Percentiles rank a stretch among this genome's conserved stretches.
Evolutionary conservation across 2,888 invertebrate species (phyloP).

Genomic region (Calameuta idolon): DNA sequence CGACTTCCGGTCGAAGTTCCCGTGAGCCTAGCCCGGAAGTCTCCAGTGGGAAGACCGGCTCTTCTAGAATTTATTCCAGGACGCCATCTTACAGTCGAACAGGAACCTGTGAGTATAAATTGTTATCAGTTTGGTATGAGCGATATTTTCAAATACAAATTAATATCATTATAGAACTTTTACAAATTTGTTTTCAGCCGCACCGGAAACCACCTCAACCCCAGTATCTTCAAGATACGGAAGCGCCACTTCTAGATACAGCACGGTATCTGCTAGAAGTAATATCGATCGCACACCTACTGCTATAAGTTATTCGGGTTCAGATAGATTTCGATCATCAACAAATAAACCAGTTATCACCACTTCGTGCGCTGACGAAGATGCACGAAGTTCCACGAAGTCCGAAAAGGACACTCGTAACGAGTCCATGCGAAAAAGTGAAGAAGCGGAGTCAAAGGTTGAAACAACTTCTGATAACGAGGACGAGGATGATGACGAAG

Average conservation of each 20-base stretch:
- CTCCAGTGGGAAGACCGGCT: constrained; percentile 45
- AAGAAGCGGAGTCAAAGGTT: constrained; percentile 16
- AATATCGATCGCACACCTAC: constrained; percentile 39
- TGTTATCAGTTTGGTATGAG: background rate
- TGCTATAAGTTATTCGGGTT: constrained; percentile 43
- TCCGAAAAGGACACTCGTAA: constrained; percentile 14
- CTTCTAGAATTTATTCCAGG: constrained; percentile 49
- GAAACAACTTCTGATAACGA: constrained; percentile 22
- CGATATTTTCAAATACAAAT: constrained; percentile 24
- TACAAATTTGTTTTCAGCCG: constrained; percentile 36
- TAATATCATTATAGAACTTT: background rate
- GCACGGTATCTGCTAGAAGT: constrained; percentile 16
- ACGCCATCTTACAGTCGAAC: constrained; percentile 48
- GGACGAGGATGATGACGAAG: constrained; percentile 21
- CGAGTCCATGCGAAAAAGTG: constrained; percentile 18
- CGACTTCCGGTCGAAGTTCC: constrained; percentile 60
- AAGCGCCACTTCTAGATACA: background rate
- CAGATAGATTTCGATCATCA: constrained; percentile 47
- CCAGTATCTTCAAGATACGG: constrained; percentile 47
- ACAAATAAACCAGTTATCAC: constrained; percentile 20
- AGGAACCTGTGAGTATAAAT: constrained; percentile 31
- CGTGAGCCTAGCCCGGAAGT: constrained; percentile 72
- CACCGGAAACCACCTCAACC: constrained; percentile 45
- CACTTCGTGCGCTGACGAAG: constrained; percentile 27
- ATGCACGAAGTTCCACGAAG: constrained; percentile 20